Evolutionary conservation across 1,140 invertebrate genomes (phyloP).

Genomic region (Argopecten irradians): DNA sequence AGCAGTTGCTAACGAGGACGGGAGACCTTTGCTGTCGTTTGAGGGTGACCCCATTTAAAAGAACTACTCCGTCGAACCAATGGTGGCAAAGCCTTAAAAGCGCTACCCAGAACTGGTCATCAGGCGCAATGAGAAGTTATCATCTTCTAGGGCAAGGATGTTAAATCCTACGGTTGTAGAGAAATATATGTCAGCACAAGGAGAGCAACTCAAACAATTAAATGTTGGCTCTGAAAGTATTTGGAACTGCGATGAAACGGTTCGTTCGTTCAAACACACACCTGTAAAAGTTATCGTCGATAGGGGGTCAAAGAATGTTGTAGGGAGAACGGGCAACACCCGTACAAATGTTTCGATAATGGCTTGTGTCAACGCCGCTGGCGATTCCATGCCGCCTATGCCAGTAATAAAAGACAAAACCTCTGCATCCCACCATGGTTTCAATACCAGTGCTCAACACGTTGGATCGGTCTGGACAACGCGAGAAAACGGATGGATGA

Average conservation of each 20-base stretch:
- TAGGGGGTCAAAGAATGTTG: constrained; percentile 38
- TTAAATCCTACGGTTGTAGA: constrained; percentile 17
- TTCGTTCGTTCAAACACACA: constrained; percentile 33
- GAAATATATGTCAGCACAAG: constrained; percentile 29
- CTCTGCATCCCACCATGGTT: constrained; percentile 35
- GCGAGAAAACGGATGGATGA: constrained; percentile 52
- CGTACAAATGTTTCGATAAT: constrained; percentile 43
- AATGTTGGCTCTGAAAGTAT: not conserved
- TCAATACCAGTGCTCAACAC: constrained; percentile 38
- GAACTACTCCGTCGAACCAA: not conserved
- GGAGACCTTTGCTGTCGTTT: not conserved
- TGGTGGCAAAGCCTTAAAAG: constrained; percentile 28
- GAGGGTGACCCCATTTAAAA: not conserved
- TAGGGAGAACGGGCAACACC: not conserved
- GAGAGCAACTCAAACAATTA: not conserved
- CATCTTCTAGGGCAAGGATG: constrained; percentile 34
- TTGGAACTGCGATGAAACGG: constrained; percentile 46
- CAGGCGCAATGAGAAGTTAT: not conserved
- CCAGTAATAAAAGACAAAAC: constrained; percentile 52
- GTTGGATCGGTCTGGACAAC: constrained; percentile 37
- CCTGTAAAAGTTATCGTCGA: constrained; percentile 30
- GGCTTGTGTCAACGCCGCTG: constrained; percentile 51
- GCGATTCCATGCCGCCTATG: constrained; percentile 50
- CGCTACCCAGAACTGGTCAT: constrained; percentile 3
- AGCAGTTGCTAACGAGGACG: constrained; percentile 25